Evolutionary conservation across 92 coral and sea anemone species (phyloP), one percentile per base, ranked within the genome.

Genomic region (Porites rus): DNA sequence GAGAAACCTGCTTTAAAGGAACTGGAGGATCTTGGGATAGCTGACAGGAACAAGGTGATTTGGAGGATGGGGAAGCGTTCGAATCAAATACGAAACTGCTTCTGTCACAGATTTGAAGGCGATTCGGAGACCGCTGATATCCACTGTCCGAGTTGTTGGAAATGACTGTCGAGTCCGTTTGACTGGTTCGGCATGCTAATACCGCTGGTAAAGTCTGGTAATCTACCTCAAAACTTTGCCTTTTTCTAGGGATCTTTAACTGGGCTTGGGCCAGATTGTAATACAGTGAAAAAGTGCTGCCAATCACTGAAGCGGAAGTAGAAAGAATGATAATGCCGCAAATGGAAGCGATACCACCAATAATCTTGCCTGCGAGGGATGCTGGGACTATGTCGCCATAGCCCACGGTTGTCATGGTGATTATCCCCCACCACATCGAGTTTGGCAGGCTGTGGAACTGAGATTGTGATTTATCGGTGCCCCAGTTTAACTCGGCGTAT

Each of bases 341-440:
- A 7, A 97, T 97, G 21, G 98, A 95, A 12, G 98, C 98, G 84
- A 97, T 93, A 1, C 98, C 90, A 8, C 99, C 99, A 14, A 97
- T 85, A 20, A 97, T 77, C 80, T 95, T 92, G 53, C 99, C 99
- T 20, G 90, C 93, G 74, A 92, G 85, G 12, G 99, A 90, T 16
- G 93, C 95, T 51, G 97, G 94, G 31, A 92, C 94, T 87, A 97
- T 95, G 74, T 97, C 99, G 0, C 99, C 99, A 50, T 95, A 97
- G 21, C 99, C 99, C 6, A 97, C 84, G 8, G 99, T 97, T 70
- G 99, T 97, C 96, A 97, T 97, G 82, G 99, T 97, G 90, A 97
- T 93, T 16, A 97, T 86, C 1, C 98, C 98, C 99, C 99, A 97
- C 99, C 99, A 97, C 80, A 89, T 84, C 1, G 98, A 91, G 52